These are phyloP conservation scores for Ptychadena robeensis DNA, from an alignment of 2,797 vertebrate species.

Conservation along the genomic window DNA sequence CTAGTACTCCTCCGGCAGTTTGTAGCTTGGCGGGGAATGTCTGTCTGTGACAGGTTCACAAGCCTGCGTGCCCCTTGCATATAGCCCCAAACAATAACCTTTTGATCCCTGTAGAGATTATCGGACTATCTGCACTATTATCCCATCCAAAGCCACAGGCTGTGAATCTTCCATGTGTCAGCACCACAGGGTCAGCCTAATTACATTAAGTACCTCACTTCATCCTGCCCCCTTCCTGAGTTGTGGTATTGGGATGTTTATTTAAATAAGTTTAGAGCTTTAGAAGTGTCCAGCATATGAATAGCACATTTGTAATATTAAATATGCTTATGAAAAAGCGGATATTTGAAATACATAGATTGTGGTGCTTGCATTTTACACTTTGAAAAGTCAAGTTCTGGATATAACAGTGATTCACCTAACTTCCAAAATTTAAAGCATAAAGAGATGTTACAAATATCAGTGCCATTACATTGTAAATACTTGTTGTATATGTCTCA, in stretches of 20 bases:
- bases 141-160: conserved; percentile 54
- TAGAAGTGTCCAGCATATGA: background rate
- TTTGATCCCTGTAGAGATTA: conserved; percentile 56
- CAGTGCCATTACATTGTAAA: background rate
- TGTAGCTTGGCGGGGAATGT: conserved; percentile 38
- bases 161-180: conserved; percentile 59
- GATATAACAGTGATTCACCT: background rate
- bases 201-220: conserved; percentile 17
- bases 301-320: background rate
- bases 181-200: conserved; percentile 39
- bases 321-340: background rate
- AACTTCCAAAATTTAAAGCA: background rate
- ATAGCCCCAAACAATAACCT: conserved; percentile 44
- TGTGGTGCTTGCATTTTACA: background rate
- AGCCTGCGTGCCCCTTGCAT: conserved; percentile 14
- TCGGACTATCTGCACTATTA: conserved; percentile 52
- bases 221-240: conserved; percentile 20
- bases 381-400: background rate
- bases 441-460: background rate
- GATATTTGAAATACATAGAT: background rate
- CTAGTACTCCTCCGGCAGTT: conserved; percentile 15
- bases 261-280: background rate
- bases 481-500: background rate
- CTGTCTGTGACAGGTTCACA: conserved; percentile 56
- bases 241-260: background rate